These are phyloP conservation scores for Entomobrya multifasciata DNA, from an alignment of 2,888 invertebrate genomes.

Conservation along the genomic window DNA sequence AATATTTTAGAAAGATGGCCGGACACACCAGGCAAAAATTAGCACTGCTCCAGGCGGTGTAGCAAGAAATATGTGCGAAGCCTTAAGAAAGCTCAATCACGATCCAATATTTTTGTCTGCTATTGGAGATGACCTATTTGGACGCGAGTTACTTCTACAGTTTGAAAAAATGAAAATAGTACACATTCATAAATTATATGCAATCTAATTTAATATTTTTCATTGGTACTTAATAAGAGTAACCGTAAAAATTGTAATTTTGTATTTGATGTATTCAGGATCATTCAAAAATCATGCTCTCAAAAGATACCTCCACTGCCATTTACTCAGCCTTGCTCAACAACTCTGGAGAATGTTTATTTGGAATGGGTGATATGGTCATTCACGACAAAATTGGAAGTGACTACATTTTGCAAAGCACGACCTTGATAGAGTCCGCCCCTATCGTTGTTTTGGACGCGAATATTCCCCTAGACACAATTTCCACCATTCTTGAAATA, in stretches of 20 bases:
- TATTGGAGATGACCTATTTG: constrained; percentile 86
- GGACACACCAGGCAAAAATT: constrained; percentile 87
- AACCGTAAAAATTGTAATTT: constrained; percentile 69
- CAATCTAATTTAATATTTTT: constrained; percentile 79
- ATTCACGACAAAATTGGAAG: constrained; percentile 88
- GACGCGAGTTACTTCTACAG: constrained; percentile 74
- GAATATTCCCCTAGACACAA: constrained; percentile 87
- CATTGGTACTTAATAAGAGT: no score
- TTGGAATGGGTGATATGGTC: constrained; percentile 92
- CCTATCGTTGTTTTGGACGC: constrained; percentile 92
- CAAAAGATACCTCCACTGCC: constrained; percentile 84
- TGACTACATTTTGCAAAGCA: constrained; percentile 57
- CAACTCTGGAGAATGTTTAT: constrained; percentile 88
- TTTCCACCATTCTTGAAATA: constrained; percentile 85
- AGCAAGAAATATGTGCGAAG: constrained; percentile 94
- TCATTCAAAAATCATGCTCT: constrained; percentile 80
- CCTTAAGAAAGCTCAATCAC: constrained; percentile 88
- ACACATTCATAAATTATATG: constrained; percentile 25
- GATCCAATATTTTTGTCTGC: constrained; percentile 86
- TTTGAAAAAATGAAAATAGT: constrained; percentile 73
- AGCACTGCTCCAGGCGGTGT: constrained; percentile 85
- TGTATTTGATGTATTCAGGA: constrained; percentile 19
- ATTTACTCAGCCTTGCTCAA: constrained; percentile 90
- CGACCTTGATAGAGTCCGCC: constrained; percentile 71
- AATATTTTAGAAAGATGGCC: constrained; percentile 87